Evolutionary conservation across 2,797 vertebrate genomes (phyloP).

Genomic region (Eulemur mongoz): DNA sequence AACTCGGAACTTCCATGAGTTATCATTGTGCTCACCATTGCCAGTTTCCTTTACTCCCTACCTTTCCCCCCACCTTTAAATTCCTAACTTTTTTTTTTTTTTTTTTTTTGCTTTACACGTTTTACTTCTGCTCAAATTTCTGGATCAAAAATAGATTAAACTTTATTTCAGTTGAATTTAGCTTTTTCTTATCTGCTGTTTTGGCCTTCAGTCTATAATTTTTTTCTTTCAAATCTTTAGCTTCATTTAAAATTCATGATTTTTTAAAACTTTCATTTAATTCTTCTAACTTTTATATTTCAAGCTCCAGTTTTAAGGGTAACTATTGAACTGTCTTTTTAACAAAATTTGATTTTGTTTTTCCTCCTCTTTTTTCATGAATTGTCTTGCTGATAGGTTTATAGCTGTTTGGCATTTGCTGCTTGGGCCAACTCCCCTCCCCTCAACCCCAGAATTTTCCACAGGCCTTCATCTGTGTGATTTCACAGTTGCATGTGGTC

Average conservation of each 20-base stretch:
- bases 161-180: not conserved
- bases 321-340: not conserved
- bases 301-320: not conserved
- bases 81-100: not conserved
- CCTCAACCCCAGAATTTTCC: not conserved
- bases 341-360: not conserved
- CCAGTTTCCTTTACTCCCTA: not conserved
- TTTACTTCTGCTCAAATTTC: not conserved
- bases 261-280: not conserved
- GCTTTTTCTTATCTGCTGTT: not conserved
- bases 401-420: not conserved
- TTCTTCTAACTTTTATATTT: not conserved
- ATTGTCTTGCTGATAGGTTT: not conserved
- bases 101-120: not conserved
- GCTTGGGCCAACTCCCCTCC: too few species aligned
- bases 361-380: not conserved
- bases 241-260: not conserved
- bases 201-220: not conserved
- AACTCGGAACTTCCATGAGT: not conserved
- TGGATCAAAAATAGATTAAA: not conserved
- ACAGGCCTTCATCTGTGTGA: not conserved
- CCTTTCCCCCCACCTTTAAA: not conserved
- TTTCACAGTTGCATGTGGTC: not conserved
- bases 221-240: not conserved
- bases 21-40: not conserved